phyloP scores from a whole-genome alignment of 2,113 vertebrate species.

The Anolis sagrei region DNA sequence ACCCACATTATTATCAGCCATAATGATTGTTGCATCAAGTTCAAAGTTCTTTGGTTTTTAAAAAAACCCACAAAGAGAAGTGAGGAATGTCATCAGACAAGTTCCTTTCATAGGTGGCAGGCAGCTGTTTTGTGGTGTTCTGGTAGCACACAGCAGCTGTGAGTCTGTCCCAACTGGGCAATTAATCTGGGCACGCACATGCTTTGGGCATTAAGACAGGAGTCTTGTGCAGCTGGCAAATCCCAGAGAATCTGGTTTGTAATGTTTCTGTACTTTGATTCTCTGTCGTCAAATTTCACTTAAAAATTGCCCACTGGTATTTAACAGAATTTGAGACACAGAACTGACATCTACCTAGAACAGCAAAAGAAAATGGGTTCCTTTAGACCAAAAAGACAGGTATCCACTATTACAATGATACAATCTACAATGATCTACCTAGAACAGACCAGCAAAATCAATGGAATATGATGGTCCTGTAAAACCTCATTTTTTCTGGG shows the following conservation, averaged over 20 bases:
- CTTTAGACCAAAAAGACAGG: too few species aligned
- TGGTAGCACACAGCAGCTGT: not conserved
- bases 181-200: conserved; percentile 21
- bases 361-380: too few species aligned
- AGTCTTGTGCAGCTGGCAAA: not conserved
- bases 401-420: too few species aligned
- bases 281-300: not conserved
- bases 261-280: not conserved
- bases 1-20: not conserved
- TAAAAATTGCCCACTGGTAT: not conserved
- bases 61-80: not conserved
- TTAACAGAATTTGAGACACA: not conserved
- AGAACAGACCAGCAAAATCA: too few species aligned
- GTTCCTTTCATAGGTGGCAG: not conserved
- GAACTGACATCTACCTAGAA: too few species aligned
- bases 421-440: too few species aligned
- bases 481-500: too few species aligned
- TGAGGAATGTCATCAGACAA: conserved; percentile 3
- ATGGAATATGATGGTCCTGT: too few species aligned
- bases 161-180: not conserved
- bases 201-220: conserved; percentile 11
- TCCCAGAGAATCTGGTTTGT: not conserved
- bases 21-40: not conserved
- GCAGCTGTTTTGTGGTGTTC: not conserved
- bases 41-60: not conserved